Conservation (phyloP, 2,113 vertebrate genomes). For the Nibea albiflora region DNA sequence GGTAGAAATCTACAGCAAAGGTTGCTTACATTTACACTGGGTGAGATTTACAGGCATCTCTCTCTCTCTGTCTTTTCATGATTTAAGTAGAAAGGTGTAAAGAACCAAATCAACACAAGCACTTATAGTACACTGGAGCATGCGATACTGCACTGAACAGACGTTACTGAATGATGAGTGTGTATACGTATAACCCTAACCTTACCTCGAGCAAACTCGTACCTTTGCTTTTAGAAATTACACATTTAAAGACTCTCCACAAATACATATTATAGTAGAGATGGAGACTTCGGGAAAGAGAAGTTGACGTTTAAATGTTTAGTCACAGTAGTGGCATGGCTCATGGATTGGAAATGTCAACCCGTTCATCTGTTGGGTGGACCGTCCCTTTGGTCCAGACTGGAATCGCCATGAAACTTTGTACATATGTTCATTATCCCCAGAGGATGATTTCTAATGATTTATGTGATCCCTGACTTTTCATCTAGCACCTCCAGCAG, state of each 20-base stretch:
- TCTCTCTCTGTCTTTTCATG: background rate
- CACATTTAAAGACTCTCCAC: background rate
- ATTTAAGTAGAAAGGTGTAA: background rate
- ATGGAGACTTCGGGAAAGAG: no score
- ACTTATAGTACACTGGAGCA: background rate
- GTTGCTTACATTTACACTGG: conserved; percentile 17
- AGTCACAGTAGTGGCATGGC: background rate
- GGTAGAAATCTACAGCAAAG: background rate
- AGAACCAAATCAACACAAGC: background rate
- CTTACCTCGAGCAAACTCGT: no score
- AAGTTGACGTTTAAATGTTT: background rate
- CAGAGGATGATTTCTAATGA: background rate
- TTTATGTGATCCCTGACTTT: background rate
- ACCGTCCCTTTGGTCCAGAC: background rate
- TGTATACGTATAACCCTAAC: no score
- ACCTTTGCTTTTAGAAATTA: background rate
- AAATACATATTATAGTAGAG: no score
- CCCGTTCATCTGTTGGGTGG: no score
- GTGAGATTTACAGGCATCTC: conserved; percentile 1
- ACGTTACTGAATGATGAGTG: background rate
- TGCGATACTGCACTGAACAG: background rate
- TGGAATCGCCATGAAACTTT: background rate
- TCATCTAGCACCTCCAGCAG: background rate
- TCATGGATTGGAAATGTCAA: background rate
- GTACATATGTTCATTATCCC: background rate